phyloP scores from a whole-genome alignment of 2,113 vertebrate genomes.

The Gadus chalcogrammus region DNA sequence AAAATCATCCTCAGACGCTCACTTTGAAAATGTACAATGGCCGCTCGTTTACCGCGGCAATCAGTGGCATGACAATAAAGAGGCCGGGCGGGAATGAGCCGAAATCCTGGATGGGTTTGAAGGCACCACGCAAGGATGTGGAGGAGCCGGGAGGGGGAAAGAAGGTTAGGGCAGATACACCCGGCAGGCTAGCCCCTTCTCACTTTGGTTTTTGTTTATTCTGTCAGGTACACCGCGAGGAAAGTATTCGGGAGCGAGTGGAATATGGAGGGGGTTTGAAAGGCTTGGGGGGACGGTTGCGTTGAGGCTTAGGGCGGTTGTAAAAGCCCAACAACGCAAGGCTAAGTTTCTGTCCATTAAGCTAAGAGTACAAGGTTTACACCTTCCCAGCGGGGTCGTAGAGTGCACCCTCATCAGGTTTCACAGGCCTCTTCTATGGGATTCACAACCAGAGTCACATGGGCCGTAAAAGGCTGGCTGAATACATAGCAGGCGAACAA shows the following conservation, averaged over 20 bases:
- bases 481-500: neutral
- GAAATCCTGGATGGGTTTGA: constrained; percentile 33
- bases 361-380: neutral
- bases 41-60: constrained; percentile 45
- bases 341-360: neutral
- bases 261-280: neutral
- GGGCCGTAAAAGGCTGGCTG: neutral
- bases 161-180: no score
- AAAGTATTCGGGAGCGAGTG: neutral
- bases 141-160: no score
- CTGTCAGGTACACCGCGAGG: no score
- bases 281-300: neutral
- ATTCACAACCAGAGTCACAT: neutral
- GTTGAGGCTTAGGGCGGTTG: neutral
- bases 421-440: neutral
- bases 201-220: no score
- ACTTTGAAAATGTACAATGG: constrained; percentile 45
- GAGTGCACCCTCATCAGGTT: neutral
- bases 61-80: constrained; percentile 22
- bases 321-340: neutral
- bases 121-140: neutral
- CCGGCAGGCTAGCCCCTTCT: no score
- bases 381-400: neutral
- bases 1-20: constrained; percentile 52
- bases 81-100: constrained; percentile 7